phyloP scores from a whole-genome alignment of 2,113 vertebrate genomes.

The Salvelinus alpinus region DNA sequence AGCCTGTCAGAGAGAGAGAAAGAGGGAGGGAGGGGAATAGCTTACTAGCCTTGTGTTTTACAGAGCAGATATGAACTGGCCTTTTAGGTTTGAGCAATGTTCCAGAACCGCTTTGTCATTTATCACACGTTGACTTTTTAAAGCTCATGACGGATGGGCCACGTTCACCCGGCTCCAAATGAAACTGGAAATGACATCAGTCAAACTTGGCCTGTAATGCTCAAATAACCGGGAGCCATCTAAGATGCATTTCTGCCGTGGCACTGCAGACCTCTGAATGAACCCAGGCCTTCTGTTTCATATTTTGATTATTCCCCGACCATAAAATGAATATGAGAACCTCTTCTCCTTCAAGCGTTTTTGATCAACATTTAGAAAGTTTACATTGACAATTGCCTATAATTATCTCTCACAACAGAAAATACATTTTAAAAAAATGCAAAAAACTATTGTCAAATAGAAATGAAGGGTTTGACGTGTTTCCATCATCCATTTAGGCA shows the following conservation, averaged over 20 bases:
- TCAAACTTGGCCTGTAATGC: slow-evolving; percentile 68
- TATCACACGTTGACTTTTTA: slow-evolving; percentile 70
- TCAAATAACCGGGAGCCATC: slow-evolving; percentile 69
- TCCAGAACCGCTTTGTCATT: slow-evolving; percentile 64
- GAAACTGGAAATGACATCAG: slow-evolving; percentile 66
- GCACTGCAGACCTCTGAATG: slow-evolving; percentile 64
- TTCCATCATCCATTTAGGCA: no score
- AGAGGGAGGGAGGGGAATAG: slow-evolving; percentile 18
- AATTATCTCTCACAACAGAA: no score
- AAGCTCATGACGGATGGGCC: slow-evolving; percentile 67
- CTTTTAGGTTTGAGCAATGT: slow-evolving; percentile 72
- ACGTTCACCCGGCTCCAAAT: slow-evolving; percentile 53
- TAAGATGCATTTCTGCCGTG: slow-evolving; percentile 53
- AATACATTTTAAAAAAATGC: no score
- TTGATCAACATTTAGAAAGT: no score
- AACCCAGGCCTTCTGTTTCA: slow-evolving; percentile 64
- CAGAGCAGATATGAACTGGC: slow-evolving; percentile 62
- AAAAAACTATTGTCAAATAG: no score
- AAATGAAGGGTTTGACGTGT: no score
- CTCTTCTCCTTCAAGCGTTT: slow-evolving; percentile 20
- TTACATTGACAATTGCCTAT: no score
- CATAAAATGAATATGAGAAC: slow-evolving; percentile 40
- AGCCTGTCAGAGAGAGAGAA: slow-evolving; percentile 39
- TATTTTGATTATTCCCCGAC: slow-evolving; percentile 55
- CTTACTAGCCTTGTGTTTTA: slow-evolving; percentile 57